These are phyloP conservation scores for Sturmia bella DNA, from an alignment of 2,888 invertebrate genomes.

Conservation along the genomic window DNA sequence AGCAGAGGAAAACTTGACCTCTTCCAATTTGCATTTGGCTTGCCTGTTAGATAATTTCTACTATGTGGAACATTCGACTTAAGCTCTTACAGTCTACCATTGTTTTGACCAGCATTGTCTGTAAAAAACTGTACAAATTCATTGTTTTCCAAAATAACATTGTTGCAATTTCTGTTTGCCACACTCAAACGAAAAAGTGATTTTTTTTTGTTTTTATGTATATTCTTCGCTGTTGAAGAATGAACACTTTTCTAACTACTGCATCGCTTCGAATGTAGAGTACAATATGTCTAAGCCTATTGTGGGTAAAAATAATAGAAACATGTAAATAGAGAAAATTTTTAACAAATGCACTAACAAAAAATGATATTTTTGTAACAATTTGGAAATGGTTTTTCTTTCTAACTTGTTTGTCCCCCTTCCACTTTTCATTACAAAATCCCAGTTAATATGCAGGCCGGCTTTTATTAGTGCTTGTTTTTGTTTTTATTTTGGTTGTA, in stretches of 20 bases:
- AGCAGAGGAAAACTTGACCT: too few relatives aligned
- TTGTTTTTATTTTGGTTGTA: slow-evolving; percentile 28
- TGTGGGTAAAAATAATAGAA: slow-evolving; percentile 33
- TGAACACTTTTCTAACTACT: slow-evolving; percentile 39
- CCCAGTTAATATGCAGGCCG: slow-evolving; percentile 24
- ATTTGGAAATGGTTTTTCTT: slow-evolving; percentile 6
- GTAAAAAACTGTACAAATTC: slow-evolving; percentile 20
- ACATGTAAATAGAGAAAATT: background rate
- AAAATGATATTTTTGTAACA: background rate
- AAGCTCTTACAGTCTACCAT: background rate
- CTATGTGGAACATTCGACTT: too few relatives aligned
- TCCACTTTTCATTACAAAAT: background rate
- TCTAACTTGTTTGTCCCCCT: background rate
- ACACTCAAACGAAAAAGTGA: background rate
- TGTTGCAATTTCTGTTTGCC: slow-evolving; percentile 42
- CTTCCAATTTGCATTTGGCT: too few relatives aligned
- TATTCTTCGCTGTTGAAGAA: background rate
- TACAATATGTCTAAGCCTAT: slow-evolving; percentile 53
- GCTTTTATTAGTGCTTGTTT: slow-evolving; percentile 40
- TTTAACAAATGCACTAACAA: background rate
- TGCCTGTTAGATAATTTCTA: too few relatives aligned
- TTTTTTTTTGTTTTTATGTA: background rate
- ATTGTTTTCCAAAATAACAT: slow-evolving; percentile 46
- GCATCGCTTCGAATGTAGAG: slow-evolving; percentile 13
- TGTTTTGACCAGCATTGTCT: background rate